These are phyloP conservation scores for Eubasilissa splendida DNA, from an alignment of 2,888 invertebrate genomes.

Conservation along the genomic window DNA sequence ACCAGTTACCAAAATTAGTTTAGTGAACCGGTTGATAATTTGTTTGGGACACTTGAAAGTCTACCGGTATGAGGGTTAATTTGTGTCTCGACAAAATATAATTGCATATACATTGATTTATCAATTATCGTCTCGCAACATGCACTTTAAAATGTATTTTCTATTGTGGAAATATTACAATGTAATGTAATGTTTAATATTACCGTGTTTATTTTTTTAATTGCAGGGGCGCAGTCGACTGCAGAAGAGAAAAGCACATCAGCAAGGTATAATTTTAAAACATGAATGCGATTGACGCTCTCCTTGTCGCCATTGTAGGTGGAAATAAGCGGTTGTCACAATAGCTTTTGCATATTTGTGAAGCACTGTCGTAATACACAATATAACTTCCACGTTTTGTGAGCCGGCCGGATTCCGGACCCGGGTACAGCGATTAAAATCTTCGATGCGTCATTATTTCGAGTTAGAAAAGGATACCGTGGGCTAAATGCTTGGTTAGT, in stretches of 20 bases:
- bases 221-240: background rate
- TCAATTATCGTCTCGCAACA: no score
- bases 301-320: conserved; percentile 14
- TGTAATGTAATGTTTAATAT: no score
- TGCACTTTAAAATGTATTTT: no score
- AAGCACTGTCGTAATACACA: background rate
- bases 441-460: background rate
- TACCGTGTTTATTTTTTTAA: no score
- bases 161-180: conserved; percentile 10
- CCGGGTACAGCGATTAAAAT: background rate
- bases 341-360: conserved; percentile 12
- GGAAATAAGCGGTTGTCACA: conserved; percentile 9
- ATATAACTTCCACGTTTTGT: background rate
- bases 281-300: background rate
- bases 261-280: conserved; percentile 9
- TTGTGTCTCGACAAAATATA: no score
- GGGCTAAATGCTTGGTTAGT: background rate
- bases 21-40: no score
- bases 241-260: background rate
- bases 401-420: background rate
- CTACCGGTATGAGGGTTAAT: no score
- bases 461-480: background rate
- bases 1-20: no score
- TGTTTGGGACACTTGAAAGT: no score
- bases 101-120: no score